These are phyloP conservation scores for Spisula solida DNA, from an alignment of 2,888 invertebrate genomes.

Conservation along the genomic window DNA sequence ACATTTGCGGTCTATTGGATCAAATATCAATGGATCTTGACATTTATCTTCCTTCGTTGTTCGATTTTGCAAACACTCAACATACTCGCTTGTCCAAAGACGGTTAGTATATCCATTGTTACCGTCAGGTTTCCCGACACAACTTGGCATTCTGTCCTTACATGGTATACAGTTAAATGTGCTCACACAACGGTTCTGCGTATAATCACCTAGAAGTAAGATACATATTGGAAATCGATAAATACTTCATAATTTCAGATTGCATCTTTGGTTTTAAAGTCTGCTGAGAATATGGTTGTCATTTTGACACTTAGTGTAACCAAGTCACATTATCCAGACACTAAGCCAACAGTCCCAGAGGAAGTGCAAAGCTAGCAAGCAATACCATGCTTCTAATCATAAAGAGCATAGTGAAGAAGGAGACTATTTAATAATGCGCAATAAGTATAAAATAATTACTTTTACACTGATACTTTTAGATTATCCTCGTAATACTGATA, in stretches of 20 bases:
- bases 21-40: slow-evolving; percentile 67
- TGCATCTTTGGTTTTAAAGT: neutral
- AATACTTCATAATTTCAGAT: neutral
- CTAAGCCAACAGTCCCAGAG: neutral
- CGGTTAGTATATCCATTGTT: slow-evolving; percentile 54
- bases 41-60: slow-evolving; percentile 69
- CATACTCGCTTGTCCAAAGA: slow-evolving; percentile 56
- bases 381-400: too few relatives aligned
- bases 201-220: slow-evolving; percentile 73
- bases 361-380: too few relatives aligned
- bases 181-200: slow-evolving; percentile 70
- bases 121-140: slow-evolving; percentile 70
- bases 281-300: neutral
- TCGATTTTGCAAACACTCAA: slow-evolving; percentile 65
- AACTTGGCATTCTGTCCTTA: slow-evolving; percentile 68
- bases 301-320: neutral
- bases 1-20: slow-evolving; percentile 71
- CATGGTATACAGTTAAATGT: slow-evolving; percentile 71
- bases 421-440: too few relatives aligned
- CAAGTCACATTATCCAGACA: too few relatives aligned
- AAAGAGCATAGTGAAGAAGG: too few relatives aligned
- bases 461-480: too few relatives aligned
- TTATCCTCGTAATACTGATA: too few relatives aligned
- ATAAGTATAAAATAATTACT: too few relatives aligned
- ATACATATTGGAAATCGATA: neutral